Base-by-base conservation (phyloP, 2,888 invertebrate genomes). In the Cataglyphis albicans region DNA sequence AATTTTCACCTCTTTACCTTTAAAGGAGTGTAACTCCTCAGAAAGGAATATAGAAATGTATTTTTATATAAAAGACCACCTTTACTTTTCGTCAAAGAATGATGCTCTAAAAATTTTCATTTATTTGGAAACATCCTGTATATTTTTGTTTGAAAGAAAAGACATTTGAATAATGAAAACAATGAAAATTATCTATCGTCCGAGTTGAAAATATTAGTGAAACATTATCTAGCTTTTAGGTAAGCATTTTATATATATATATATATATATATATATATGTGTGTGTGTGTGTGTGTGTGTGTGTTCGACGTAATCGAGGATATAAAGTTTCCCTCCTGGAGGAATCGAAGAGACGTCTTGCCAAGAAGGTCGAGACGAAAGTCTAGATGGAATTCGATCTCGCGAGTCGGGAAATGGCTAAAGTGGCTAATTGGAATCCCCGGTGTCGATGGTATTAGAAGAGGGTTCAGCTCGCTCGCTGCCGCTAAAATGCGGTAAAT, bases 381-480 rank as follows among this genome's bases (percentile, higher is more conserved):
- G 75, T 59, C 70, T 48, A n/a, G 68, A 35, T 15, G n/a, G 35
- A 57, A 81, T 83, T 81, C 76, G 89, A 89, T 87, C 63, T 48
- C 72, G 57, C 41, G 78, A 63, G 32, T 64, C 65, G 61, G 67
- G 78, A 88, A 87, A 88, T 89, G 86, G 63, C 70, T 74, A 72
- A 83, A 87, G 73, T 83, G 81, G 84, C 84, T 88, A 88, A 89
- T 89, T 88, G 89, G 81, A 85, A 80, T 81, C 87, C 82, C 25
- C 78, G 83, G 84, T 78, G 82, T 87, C 81, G 87, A 75, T 73
- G 73, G 75, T 83, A 83, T 85, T 89, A 83, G 67, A 73, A 29
- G 25, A 29, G 25, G 75, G 67, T 59, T 82, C 72, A 7, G n/a
- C 21, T 76, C 67, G 72, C 32, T 68, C 59, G 29, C 35, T 18